phyloP scores from a whole-genome alignment of 2,113 vertebrate genomes.

The Oncorhynchus tshawytscha region DNA sequence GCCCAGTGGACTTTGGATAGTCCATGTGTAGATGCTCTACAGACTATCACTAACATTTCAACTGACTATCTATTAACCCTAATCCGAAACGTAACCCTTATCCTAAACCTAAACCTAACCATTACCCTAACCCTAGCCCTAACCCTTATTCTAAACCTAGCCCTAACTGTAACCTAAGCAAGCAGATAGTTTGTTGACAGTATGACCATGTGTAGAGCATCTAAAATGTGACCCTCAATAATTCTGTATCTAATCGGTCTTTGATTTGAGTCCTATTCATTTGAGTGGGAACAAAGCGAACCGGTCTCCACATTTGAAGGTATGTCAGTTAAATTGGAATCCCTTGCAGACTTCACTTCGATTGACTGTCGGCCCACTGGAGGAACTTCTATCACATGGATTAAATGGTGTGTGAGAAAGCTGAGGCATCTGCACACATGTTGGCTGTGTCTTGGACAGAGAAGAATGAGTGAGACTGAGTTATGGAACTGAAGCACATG shows the following conservation, averaged over 20 bases:
- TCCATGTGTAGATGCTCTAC: too few species aligned
- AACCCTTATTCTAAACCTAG: too few species aligned
- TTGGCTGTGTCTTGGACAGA: slow-evolving; percentile 33
- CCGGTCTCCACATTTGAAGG: neutral
- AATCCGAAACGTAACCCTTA: too few species aligned
- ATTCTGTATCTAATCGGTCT: too few species aligned
- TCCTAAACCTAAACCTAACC: too few species aligned
- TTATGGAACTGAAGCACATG: neutral
- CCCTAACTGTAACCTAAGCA: too few species aligned
- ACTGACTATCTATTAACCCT: too few species aligned
- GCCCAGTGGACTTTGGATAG: too few species aligned
- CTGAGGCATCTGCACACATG: slow-evolving; percentile 45
- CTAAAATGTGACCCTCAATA: neutral
- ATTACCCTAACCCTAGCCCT: too few species aligned
- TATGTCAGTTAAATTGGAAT: neutral
- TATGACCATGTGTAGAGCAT: too few species aligned
- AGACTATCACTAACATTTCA: too few species aligned
- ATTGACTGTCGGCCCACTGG: slow-evolving; percentile 10
- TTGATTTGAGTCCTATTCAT: neutral
- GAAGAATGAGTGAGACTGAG: slow-evolving; percentile 11
- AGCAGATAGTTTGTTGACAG: neutral
- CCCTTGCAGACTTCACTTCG: neutral
- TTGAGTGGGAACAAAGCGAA: neutral
- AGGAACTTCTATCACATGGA: slow-evolving; percentile 46
- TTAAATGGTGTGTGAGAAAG: slow-evolving; percentile 30